Evolutionary conservation across 2,797 vertebrate species (phyloP).

Genomic region (Caiman crocodilus): DNA sequence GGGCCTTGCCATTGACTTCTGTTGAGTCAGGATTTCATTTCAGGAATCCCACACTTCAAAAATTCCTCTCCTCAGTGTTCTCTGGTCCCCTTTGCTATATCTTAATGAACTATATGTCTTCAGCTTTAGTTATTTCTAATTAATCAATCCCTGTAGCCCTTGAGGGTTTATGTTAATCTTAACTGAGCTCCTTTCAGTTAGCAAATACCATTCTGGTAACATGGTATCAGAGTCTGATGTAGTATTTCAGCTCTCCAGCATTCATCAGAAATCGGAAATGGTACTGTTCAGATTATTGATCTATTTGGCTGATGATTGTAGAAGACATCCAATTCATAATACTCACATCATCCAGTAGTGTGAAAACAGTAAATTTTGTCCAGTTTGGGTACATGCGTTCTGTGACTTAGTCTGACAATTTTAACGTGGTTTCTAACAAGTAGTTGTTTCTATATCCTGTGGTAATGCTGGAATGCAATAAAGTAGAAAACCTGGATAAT

Average conservation of each 20-base stretch:
- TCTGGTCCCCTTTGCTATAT: background rate
- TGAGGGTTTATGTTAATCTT: background rate
- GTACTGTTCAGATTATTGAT: constrained; percentile 20
- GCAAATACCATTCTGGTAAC: background rate
- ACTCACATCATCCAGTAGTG: constrained; percentile 2
- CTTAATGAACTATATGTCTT: background rate
- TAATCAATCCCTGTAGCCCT: background rate
- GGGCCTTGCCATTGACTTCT: background rate
- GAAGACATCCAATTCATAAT: constrained; percentile 6
- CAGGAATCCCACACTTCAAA: background rate
- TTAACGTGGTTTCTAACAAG: background rate
- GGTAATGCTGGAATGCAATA: constrained; percentile 45
- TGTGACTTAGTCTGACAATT: background rate
- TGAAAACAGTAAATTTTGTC: constrained; percentile 59
- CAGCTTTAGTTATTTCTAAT: background rate
- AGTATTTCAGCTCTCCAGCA: background rate
- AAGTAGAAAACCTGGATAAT: constrained; percentile 67
- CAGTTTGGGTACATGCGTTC: background rate
- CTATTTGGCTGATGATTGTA: background rate
- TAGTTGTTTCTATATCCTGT: background rate
- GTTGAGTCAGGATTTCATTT: background rate
- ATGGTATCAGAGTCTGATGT: background rate
- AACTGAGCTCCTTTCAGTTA: background rate
- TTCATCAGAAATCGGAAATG: background rate
- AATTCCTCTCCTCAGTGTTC: background rate